Conservation (phyloP, 2,797 vertebrate genomes). For the Lacerta viridis region DNA sequence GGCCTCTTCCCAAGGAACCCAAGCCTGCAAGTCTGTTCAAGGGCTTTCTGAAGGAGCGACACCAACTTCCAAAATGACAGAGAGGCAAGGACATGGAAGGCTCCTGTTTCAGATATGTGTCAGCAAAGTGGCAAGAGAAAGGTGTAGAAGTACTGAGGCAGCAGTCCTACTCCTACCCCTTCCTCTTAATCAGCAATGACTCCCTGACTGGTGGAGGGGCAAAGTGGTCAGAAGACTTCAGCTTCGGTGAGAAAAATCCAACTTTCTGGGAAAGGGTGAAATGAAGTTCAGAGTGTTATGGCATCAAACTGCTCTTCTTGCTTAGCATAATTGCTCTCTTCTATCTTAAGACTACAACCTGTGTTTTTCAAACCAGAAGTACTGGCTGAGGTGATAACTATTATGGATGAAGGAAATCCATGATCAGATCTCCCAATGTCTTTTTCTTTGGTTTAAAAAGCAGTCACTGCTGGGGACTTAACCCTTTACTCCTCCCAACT, state of each 20-base stretch:
- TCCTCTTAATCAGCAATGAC: neutral
- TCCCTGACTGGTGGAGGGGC: neutral
- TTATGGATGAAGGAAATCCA: neutral
- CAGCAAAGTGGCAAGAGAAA: slow-evolving; percentile 2
- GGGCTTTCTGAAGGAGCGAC: neutral
- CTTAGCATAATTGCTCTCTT: neutral
- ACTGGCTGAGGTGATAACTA: neutral
- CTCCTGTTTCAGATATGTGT: slow-evolving; percentile 5
- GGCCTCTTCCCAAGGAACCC: neutral
- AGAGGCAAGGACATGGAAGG: neutral
- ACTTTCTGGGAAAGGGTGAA: neutral
- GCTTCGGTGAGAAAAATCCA: neutral
- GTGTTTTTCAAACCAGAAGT: neutral
- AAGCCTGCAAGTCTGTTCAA: slow-evolving; percentile 8
- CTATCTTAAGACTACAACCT: too few relatives aligned
- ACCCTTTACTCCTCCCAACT: neutral
- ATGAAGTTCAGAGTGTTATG: neutral
- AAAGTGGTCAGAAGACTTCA: neutral
- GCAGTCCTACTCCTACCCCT: neutral
- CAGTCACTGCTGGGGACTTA: neutral
- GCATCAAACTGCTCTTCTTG: neutral
- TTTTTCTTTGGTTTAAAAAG: slow-evolving; percentile 5
- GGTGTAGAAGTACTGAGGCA: neutral
- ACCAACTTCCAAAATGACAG: slow-evolving; percentile 5
- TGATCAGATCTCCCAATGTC: neutral